A percentile compares a stretch with the other conserved stretches of the same genome.
phyloP scores from a whole-genome alignment of 2,113 vertebrate species.

The Periophthalmodon schlosseri region DNA sequence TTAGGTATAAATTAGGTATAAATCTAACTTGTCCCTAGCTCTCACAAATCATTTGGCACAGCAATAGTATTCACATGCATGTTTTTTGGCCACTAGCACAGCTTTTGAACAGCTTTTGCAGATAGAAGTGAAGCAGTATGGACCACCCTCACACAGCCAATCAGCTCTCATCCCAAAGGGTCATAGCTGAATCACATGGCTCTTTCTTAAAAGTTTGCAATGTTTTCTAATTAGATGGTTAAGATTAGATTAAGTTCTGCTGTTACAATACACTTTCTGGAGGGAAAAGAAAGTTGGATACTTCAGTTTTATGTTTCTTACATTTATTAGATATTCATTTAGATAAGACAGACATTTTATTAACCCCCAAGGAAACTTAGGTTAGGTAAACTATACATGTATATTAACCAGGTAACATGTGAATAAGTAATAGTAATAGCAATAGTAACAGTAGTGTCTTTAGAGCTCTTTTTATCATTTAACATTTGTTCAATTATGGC shows the following conservation, averaged over 20 bases:
- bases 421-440: background rate
- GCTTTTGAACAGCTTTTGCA: background rate
- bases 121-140: background rate
- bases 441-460: background rate
- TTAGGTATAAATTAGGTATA: background rate
- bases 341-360: background rate
- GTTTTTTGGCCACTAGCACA: background rate
- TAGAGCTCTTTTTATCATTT: slow-evolving; percentile 7
- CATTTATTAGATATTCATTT: background rate
- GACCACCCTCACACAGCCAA: background rate
- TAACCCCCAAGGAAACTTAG: background rate
- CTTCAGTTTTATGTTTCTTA: background rate
- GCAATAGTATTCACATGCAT: background rate
- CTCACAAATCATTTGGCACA: background rate
- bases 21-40: background rate
- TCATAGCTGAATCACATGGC: too few species aligned
- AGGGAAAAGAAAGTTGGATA: background rate
- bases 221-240: background rate
- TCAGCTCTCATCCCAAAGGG: background rate
- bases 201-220: background rate
- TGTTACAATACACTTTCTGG: background rate
- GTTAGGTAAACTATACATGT: background rate
- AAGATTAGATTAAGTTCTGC: too few species aligned
- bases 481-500: slow-evolving; percentile 27
- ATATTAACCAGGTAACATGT: background rate